Conservation (phyloP, 2,113 vertebrate species). For the Tapirus terrestris region DNA sequence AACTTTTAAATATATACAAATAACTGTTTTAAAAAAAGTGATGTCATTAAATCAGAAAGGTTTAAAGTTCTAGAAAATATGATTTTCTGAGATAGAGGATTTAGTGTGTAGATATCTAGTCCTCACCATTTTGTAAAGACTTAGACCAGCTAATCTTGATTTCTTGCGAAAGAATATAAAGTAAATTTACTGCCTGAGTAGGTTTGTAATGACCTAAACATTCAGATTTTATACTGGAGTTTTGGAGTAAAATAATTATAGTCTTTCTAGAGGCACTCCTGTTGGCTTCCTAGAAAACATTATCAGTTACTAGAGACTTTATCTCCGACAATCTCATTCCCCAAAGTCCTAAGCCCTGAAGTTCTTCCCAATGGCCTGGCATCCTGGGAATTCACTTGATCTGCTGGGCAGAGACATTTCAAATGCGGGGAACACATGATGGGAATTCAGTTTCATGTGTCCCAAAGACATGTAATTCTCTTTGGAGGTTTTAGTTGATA, state of each 20-base stretch:
- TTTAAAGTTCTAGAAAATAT: slow-evolving; percentile 14
- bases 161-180: slow-evolving; percentile 22
- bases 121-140: not conserved
- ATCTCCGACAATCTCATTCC: slow-evolving; percentile 1
- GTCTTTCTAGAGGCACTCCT: slow-evolving; percentile 43
- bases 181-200: slow-evolving; percentile 34
- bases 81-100: slow-evolving; percentile 20
- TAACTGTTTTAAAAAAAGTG: not conserved
- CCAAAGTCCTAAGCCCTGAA: slow-evolving; percentile 55
- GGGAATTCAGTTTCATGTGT: slow-evolving; percentile 69
- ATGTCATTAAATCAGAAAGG: not conserved
- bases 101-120: not conserved
- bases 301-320: slow-evolving; percentile 17
- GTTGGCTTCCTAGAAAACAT: slow-evolving; percentile 50
- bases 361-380: slow-evolving; percentile 50
- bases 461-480: slow-evolving; percentile 70
- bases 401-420: slow-evolving; percentile 67
- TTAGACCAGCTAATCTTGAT: slow-evolving; percentile 7
- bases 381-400: slow-evolving; percentile 62
- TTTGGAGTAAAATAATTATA: slow-evolving; percentile 13
- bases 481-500: slow-evolving; percentile 82
- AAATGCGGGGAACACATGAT: slow-evolving; percentile 53
- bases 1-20: slow-evolving; percentile 28
- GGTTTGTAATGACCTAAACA: slow-evolving; percentile 13
- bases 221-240: slow-evolving; percentile 22